Percentiles rank a stretch among this genome's conserved stretches.
These are phyloP conservation scores for Lichenostomus cassidix DNA, from an alignment of 2,113 vertebrate species.

Conservation along the genomic window DNA sequence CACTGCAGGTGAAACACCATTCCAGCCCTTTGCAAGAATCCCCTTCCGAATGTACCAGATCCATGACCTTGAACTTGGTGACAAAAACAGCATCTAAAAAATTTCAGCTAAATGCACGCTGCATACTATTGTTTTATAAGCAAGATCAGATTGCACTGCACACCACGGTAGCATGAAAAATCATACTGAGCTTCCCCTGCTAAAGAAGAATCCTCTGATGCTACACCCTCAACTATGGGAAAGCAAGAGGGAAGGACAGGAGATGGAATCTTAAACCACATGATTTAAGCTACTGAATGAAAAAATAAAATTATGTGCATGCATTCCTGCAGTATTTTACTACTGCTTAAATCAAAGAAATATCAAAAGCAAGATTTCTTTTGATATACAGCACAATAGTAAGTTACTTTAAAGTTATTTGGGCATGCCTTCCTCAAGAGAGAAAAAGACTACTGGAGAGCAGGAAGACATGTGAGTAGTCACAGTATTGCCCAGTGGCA, in stretches of 20 bases:
- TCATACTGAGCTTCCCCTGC: not conserved
- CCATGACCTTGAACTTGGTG: constrained; percentile 65
- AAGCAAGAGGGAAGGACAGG: not conserved
- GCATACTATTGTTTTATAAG: not conserved
- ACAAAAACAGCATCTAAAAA: not conserved
- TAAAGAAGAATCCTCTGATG: not conserved
- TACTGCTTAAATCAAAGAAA: constrained; percentile 20
- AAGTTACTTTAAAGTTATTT: not conserved
- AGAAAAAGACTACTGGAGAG: not conserved
- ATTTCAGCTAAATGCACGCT: not conserved
- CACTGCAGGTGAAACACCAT: constrained; percentile 67
- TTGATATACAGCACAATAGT: not conserved
- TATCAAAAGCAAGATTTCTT: not conserved
- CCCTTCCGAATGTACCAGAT: not conserved
- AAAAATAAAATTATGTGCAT: not conserved
- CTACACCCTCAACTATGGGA: not conserved
- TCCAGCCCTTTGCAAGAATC: not conserved
- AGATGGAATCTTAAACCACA: not conserved
- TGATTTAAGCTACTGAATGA: not conserved
- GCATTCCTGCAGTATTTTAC: not conserved
- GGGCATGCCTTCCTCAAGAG: not conserved
- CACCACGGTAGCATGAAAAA: not conserved
- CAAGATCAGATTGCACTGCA: not conserved
- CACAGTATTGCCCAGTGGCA: not conserved
- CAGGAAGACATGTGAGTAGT: not conserved